Evolutionary conservation across 2,113 vertebrate genomes (phyloP).

Genomic region (Bufo gargarizans): DNA sequence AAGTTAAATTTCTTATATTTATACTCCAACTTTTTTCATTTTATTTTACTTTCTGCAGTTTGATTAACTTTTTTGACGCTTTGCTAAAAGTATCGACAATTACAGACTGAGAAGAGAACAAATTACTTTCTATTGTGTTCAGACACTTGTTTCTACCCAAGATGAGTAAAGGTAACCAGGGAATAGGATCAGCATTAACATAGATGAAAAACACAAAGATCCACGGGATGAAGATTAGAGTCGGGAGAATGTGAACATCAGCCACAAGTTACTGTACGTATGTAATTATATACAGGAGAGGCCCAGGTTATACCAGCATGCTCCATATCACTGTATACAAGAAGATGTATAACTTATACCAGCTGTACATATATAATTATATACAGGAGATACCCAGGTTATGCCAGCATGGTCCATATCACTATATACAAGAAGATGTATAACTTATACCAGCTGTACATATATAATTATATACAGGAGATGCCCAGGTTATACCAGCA

Average conservation of each 20-base stretch:
- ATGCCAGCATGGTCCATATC: background rate
- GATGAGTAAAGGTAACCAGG: conserved; percentile 12
- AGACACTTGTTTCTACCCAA: background rate
- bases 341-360: background rate
- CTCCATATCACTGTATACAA: background rate
- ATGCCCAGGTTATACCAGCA: background rate
- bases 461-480: background rate
- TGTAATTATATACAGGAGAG: background rate
- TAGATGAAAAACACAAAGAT: background rate
- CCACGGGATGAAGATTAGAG: background rate
- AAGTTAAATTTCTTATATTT: background rate
- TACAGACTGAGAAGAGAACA: conserved; percentile 6
- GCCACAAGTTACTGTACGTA: background rate
- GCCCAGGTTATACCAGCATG: background rate
- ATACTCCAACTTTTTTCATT: background rate
- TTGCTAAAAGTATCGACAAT: conserved; percentile 20
- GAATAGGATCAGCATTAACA: background rate
- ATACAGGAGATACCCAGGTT: background rate
- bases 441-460: background rate
- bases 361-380: background rate
- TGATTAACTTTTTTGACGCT: conserved; percentile 14
- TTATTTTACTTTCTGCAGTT: background rate
- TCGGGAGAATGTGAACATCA: background rate
- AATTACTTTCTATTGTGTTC: conserved; percentile 32
- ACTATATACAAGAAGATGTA: background rate